Evolutionary conservation across 2,888 invertebrate species (phyloP), one percentile per base, ranked within the genome.

Genomic region (Leuctra nigra): DNA sequence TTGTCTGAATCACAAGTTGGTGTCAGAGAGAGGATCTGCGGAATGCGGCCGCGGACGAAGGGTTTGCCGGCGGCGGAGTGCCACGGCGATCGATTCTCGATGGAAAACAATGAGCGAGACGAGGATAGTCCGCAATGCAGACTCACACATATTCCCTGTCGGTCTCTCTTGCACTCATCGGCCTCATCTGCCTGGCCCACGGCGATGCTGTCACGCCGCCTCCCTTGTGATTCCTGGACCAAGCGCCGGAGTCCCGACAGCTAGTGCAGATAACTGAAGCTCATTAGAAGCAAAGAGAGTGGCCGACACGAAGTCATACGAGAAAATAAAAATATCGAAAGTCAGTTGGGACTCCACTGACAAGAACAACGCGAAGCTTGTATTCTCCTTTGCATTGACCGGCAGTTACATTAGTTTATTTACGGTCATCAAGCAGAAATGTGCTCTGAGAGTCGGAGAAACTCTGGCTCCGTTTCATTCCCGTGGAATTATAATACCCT

Each of bases 121-220:
- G 50, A 50, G 50, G 22, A 50, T 33, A 50, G n/a, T 20, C 50
- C 50, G 50, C 50, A 50, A 50, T 50, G 50, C 50, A 35, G 50
- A 50, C 35, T 50, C 50, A 20, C 33, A 50, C 33, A 33, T 22
- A 33, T 29, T 18, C 2, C 39, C 39, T 18, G 39, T 44, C 44
- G n/a, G 22, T 23, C 44, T 44, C 44, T 44, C 44, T 20, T 44
- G 1, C 23, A n/a, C 44, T 44, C 38, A 6, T 7, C 29, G 11
- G 29, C 29, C 29, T 7, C 29, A 29, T 11, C 6, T 11, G 11
- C 7, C 39, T 20, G 18, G 13, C 36, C 3, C 36, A 13, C 14
- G 2, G 4, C 4, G 4, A 36, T 14, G 13, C 36, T 13, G 4
- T 36, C n/a, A n/a, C n/a, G n/a, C n/a, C n/a, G n/a, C n/a, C n/a